Conservation (phyloP, 1,140 invertebrate genomes). For the Magallana angulata region DNA sequence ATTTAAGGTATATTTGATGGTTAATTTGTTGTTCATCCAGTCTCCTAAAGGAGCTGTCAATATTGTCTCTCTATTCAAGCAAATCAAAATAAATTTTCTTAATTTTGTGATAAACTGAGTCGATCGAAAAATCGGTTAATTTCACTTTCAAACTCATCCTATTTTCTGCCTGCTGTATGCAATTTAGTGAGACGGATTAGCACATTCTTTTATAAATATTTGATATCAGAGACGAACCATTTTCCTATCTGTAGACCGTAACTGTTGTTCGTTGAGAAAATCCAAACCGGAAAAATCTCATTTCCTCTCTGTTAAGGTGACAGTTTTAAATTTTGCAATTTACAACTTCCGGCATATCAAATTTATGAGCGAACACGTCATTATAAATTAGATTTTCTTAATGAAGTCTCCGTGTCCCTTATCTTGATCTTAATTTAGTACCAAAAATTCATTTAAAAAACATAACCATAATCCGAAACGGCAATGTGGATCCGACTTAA, state of each 20-base stretch:
- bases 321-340: constrained; percentile 34
- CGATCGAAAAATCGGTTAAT: too few relatives aligned
- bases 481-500: neutral
- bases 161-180: neutral
- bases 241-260: neutral
- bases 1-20: too few relatives aligned
- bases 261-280: neutral
- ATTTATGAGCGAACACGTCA: constrained; percentile 20
- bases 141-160: neutral
- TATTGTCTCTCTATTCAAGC: too few relatives aligned
- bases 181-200: neutral
- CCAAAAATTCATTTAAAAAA: constrained; percentile 11
- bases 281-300: constrained; percentile 32
- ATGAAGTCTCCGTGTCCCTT: constrained; percentile 8
- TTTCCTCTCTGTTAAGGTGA: constrained; percentile 13
- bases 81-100: too few relatives aligned
- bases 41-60: too few relatives aligned
- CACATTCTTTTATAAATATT: neutral
- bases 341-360: constrained; percentile 13
- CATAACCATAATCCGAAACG: neutral
- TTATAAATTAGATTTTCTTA: constrained; percentile 20
- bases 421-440: constrained; percentile 22
- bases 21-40: too few relatives aligned
- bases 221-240: neutral
- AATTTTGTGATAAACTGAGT: too few relatives aligned